Base-by-base conservation (phyloP, 2,113 vertebrate genomes). In the Platanista minor region DNA sequence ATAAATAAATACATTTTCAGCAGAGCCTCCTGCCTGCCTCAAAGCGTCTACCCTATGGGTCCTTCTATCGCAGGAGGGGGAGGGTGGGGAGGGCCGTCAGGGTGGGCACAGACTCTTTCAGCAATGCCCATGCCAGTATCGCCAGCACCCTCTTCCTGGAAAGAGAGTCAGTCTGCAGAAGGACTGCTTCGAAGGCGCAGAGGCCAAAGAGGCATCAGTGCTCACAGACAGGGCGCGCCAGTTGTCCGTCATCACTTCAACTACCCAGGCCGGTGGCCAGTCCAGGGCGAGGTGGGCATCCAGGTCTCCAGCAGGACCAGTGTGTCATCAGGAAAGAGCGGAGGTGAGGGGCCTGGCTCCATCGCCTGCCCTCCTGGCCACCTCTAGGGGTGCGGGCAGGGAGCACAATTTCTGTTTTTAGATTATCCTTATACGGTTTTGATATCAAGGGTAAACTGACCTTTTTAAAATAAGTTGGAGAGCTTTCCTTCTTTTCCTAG, bases 231-330 rank as follows among this genome's bases (percentile, higher is more conserved):
- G 21, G 46, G 59, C 4, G 59, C 4, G 27, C 33, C 91, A 41
- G 71, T 1, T 59, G 74, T 49, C 1, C 0, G 21, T 94, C 33
- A 15, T 94, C 33, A 0, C 1, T 1, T 11, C 15, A 20, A 31
- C 74, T 52, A 41, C 25, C 1, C 59, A 78, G 59, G 69, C 31
- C 0, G n/a, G 91, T 0, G 71, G 93, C 98, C 98, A 98, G 96
- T 97, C 95, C 61, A 46, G 91, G 23, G 23, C 8, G 23, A 25
- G 25, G 9, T 25, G 0, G 96, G 98, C 75, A 97, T 66, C 97
- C 98, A 94, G 80, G 93, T 94, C 33, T 98, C 98, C 93, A 98
- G 75, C 31, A 98, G 96, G 0, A 98, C 82, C 54, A 98, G 92
- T 94, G 98, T 77, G 62, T 98, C 97, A 1, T 93, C 33, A 0